Base-by-base conservation (phyloP, 2,888 invertebrate species). In the Synanthedon vespiformis region DNA sequence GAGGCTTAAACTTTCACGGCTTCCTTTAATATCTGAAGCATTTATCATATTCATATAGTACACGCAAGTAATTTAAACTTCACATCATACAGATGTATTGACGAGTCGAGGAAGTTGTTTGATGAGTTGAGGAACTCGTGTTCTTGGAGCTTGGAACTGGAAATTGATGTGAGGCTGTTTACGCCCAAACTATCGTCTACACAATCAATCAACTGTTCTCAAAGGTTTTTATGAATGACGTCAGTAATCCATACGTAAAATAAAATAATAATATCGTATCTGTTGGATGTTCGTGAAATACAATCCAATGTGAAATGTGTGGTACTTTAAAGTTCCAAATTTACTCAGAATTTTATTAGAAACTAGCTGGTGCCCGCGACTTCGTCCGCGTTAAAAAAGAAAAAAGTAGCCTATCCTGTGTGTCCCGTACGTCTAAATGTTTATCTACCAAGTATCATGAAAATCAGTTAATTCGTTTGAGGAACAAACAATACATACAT, bases 21-120 rank as follows among this genome's bases (percentile, higher is more conserved):
- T 44, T 44, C 44, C 13, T 44, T 44, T 44, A 44, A 44, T 44
- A 44, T 44, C 44, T 44, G 44, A 14, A 44, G 44, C n/a, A 44
- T 44, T 44, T 44, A 44, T 44, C 14, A 44, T 44, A 44, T 44
- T 44, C 44, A 44, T 44, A 44, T 44, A 16, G 48, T 54, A 52
- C 54, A 52, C 52, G 41, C 52, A 41, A 52, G 51, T 56, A 56
- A 56, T 56, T 56, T 56, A 56, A 56, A 56, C 54, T 56, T 56
- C 52, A 51, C 54, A 51, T 51, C 52, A 54, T 56, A 54, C 55
- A 52, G 52, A 51, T 55, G 52, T 55, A 51, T 54, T 50, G 54
- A 54, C 50, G 52, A 57, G 53, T 56, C 51, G 12, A 34, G 34
- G 44, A 44, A 44, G 44, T 44, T 44, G 44, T 44, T n/a, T 44